A percentile compares a stretch with the other conserved stretches of the same genome.
Conservation (phyloP, 2,797 vertebrate genomes). For the Leucoraja ocellata region DNA sequence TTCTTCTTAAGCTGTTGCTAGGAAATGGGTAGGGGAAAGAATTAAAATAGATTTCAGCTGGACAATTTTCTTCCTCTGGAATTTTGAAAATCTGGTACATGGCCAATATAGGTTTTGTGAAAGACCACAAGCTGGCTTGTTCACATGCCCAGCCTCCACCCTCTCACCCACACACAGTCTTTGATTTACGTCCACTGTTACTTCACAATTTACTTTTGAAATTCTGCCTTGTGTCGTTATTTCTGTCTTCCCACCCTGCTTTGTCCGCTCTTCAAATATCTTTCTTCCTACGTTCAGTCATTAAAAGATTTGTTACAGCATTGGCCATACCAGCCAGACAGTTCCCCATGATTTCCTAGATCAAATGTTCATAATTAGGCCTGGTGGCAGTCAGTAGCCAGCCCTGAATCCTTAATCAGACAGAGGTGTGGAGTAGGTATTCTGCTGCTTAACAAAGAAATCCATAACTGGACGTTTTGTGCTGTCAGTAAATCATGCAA, state of each 20-base stretch:
- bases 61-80: background rate
- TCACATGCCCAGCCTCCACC: background rate
- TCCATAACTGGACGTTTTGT: background rate
- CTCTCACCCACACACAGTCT: background rate
- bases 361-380: background rate
- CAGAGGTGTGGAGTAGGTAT: background rate
- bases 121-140: background rate
- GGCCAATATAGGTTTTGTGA: background rate
- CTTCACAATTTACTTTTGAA: background rate
- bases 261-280: background rate
- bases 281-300: background rate
- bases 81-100: background rate
- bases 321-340: background rate
- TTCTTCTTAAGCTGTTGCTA: background rate
- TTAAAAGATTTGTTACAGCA: background rate
- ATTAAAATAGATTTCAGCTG: conserved; percentile 26
- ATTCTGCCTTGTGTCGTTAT: background rate
- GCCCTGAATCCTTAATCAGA: background rate
- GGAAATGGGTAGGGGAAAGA: background rate
- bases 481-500: background rate
- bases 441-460: background rate
- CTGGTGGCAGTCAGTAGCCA: background rate
- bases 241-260: background rate
- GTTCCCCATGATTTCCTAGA: background rate
- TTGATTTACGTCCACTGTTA: background rate